These are phyloP conservation scores for Thaleichthys pacificus DNA, from an alignment of 2,797 vertebrate species.

Conservation along the genomic window DNA sequence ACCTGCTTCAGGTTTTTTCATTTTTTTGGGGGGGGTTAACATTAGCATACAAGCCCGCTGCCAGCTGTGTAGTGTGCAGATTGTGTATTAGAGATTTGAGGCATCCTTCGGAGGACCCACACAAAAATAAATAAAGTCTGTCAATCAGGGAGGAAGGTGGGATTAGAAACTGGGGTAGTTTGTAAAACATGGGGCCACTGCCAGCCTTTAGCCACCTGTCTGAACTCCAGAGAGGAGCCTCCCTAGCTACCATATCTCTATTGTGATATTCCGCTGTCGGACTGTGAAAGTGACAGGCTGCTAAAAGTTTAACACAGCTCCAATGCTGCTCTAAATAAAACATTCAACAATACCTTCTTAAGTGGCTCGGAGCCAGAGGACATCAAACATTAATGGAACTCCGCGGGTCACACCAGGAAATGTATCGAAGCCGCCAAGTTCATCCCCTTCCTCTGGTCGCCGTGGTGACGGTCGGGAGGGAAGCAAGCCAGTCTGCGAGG, in stretches of 20 bases:
- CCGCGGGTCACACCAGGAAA: slow-evolving; percentile 66
- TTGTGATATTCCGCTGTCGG: slow-evolving; percentile 60
- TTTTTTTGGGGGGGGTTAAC: neutral
- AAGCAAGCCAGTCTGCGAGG: slow-evolving; percentile 57
- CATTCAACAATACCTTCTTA: slow-evolving; percentile 75
- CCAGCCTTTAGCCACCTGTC: slow-evolving; percentile 8
- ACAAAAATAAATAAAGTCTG: no score
- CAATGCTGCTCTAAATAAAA: slow-evolving; percentile 75
- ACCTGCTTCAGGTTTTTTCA: neutral
- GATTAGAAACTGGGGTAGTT: no score
- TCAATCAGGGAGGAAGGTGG: no score
- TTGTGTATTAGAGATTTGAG: no score
- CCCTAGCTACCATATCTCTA: slow-evolving; percentile 27
- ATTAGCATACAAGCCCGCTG: slow-evolving; percentile 2
- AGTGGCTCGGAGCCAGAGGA: slow-evolving; percentile 65
- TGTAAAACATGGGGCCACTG: no score
- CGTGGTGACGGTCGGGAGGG: slow-evolving; percentile 57
- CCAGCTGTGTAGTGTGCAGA: neutral
- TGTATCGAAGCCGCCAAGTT: slow-evolving; percentile 70
- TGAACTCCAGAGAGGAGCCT: slow-evolving; percentile 54
- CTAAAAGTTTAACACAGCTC: slow-evolving; percentile 72
- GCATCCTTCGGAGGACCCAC: no score
- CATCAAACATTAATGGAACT: slow-evolving; percentile 77
- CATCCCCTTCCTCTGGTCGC: slow-evolving; percentile 57
- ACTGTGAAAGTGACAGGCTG: slow-evolving; percentile 51